Evolutionary conservation across 2,113 vertebrate species (phyloP), one percentile per base, ranked within the genome.

Genomic region (Rafetus swinhoei): DNA sequence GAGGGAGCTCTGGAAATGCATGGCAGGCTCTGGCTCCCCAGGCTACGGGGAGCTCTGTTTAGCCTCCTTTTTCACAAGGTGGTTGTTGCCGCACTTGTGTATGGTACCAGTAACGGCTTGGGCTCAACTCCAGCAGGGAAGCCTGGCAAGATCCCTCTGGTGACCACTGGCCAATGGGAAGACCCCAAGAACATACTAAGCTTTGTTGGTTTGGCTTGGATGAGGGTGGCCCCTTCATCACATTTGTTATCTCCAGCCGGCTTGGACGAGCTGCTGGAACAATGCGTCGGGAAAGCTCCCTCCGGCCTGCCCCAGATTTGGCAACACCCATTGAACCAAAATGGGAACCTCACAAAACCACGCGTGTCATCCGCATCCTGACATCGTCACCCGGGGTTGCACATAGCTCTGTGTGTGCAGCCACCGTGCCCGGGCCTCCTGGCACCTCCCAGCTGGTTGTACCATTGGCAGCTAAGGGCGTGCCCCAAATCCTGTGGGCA

Each of bases 11-110:
- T 83, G 27, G 50, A 79, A 72, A 74, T 7, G 13, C 54, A 32
- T 29, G 32, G 56, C 2, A 0, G 3, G 65, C 3, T 72, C 50
- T 1, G 1, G 83, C 3, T 56, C 8, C 8, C n/a, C n/a, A 82
- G 81, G 13, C 55, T 19, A 27, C 77, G 53, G 80, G 54, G 52
- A 59, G 27, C 7, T 13, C 29, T 25, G 83, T 11, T 9, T 2
- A 25, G 22, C 0, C 19, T 69, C 29, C 14, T 3, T 54, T 56
- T 59, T 0, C 35, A 55, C 69, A 4, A 59, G 32, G 76, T 52
- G 57, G n/a, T 69, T 92, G 76, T 56, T 87, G 53, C 84, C 54
- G 1, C 1, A 84, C 45, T 4, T 5, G 2, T 45, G 7, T 2
- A 27, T 72, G 62, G 79, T 74, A 81, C 54, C 15, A 35, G 29